A percentile compares a stretch with the other conserved stretches of the same genome.
Evolutionary conservation across 2,888 invertebrate genomes (phyloP).

Genomic region (Dryobota labecula): DNA sequence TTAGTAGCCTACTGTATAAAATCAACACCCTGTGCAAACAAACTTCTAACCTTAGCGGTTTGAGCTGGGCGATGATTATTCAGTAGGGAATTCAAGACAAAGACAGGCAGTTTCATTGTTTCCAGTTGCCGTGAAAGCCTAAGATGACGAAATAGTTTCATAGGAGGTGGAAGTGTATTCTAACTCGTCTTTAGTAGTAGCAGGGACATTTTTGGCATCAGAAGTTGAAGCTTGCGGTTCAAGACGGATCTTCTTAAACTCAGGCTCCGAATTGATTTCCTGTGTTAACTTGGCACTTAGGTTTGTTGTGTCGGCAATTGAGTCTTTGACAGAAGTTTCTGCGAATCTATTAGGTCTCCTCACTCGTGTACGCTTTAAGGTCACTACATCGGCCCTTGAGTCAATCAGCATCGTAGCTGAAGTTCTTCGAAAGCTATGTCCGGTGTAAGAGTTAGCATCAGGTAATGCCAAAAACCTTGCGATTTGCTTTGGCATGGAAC

Average conservation of each 20-base stretch:
- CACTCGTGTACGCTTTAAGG: neutral
- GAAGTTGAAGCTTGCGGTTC: slow-evolving; percentile 1
- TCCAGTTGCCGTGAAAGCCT: neutral
- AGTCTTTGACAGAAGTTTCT: no score
- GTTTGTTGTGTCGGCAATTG: no score
- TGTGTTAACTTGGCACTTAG: no score
- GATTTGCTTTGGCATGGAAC: slow-evolving; percentile 24
- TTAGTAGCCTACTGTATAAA: no score
- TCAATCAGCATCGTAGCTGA: slow-evolving; percentile 6
- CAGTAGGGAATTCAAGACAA: neutral
- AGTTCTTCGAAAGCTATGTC: no score
- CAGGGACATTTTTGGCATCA: neutral
- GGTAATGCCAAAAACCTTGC: slow-evolving; percentile 28
- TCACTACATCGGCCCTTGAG: neutral
- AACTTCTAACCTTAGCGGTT: neutral
- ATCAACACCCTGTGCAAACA: no score
- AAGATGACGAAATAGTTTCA: neutral
- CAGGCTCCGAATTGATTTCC: no score
- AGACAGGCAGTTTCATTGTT: neutral
- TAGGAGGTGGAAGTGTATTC: neutral
- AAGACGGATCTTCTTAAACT: no score
- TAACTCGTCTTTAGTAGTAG: neutral
- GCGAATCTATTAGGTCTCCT: neutral
- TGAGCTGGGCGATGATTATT: no score
- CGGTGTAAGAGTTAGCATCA: no score